Base-by-base conservation (phyloP, 2,797 vertebrate genomes). In the Xenopus petersii region DNA sequence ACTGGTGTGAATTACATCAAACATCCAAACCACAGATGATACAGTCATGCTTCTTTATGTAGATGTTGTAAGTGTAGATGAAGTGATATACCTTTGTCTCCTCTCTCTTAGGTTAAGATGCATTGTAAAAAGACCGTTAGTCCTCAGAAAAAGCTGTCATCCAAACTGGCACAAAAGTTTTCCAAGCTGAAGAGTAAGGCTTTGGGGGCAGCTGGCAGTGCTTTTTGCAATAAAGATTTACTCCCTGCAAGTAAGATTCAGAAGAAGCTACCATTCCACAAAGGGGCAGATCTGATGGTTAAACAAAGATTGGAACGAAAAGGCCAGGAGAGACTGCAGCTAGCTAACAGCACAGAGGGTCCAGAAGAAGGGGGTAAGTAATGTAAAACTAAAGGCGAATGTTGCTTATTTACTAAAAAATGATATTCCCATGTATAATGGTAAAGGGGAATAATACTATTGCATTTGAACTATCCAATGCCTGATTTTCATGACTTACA, bases 111-210 rank as follows among this genome's bases (percentile, higher is more conserved):
- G 94, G 93, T 93, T 74, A 95, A 94, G 84, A 88, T 84, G 49
- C 87, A 85, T 66, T 90, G 92, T 82, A 92, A 89, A 88, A 94
- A 92, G 84, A 90, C 90, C 77, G 89, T 87, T 79, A 82, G 90
- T 58, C 84, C 84, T 0, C 89, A 89, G 78, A 88, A 86, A 15
- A 64, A 90, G 71, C 84, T 95, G 85, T 89, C 84, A 42, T 90
- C 94, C 76, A 87, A 91, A 24, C 84, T 93, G 83, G 92, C 92
- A 70, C 81, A 74, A 42, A 92, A 93, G 74, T 84, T 92, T 75
- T 89, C 89, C 42, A 95, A 94, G 85, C 88, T 92, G 49, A 93
- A 89, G 67, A 89, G 86, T 83, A 94, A 94, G 85, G 90, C 84
- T 21, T 87, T 90, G 10, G 87, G 92, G 0, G 21, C 90, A 0